Evolutionary conservation across 1,140 invertebrate species (phyloP).

Genomic region (Aphaenogaster floridana): DNA sequence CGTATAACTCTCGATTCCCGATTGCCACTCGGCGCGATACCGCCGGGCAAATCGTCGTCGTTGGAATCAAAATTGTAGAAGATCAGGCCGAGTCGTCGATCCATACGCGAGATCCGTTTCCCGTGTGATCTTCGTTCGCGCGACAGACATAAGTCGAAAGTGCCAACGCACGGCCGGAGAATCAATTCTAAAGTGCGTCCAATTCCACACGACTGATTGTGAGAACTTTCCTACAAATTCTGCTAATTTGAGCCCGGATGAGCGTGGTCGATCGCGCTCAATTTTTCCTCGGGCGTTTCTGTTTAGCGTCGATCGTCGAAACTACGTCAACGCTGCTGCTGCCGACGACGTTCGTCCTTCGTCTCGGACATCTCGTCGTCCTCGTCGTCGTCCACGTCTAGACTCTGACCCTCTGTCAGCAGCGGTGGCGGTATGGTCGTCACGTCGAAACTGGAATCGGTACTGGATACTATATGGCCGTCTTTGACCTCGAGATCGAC

Average conservation of each 20-base stretch:
- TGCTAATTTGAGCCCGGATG: background rate
- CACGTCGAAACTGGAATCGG: slow-evolving; percentile 90
- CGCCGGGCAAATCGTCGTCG: slow-evolving; percentile 4
- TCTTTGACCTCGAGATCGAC: slow-evolving; percentile 85
- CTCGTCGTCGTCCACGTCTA: slow-evolving; percentile 87
- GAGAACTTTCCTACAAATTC: slow-evolving; percentile 18
- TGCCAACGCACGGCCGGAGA: background rate
- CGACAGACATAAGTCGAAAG: slow-evolving; percentile 6
- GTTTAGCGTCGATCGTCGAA: slow-evolving; percentile 4
- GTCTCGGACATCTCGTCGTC: slow-evolving; percentile 76
- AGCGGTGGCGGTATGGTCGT: slow-evolving; percentile 90
- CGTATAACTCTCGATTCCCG: slow-evolving; percentile 49
- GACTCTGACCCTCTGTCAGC: slow-evolving; percentile 86
- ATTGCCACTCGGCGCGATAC: background rate
- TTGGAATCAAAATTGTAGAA: slow-evolving; percentile 31
- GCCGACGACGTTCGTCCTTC: slow-evolving; percentile 57
- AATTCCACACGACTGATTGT: slow-evolving; percentile 65
- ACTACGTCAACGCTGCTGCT: slow-evolving; percentile 67
- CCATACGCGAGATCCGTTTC: background rate
- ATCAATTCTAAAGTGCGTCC: slow-evolving; percentile 64
- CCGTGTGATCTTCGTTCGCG: background rate
- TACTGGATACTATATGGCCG: slow-evolving; percentile 86
- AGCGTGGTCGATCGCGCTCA: background rate
- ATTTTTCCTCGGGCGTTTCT: background rate
- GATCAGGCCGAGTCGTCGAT: slow-evolving; percentile 15